phyloP scores from a whole-genome alignment of 2,797 vertebrate genomes.

The Triplophysa yarkandensis region DNA sequence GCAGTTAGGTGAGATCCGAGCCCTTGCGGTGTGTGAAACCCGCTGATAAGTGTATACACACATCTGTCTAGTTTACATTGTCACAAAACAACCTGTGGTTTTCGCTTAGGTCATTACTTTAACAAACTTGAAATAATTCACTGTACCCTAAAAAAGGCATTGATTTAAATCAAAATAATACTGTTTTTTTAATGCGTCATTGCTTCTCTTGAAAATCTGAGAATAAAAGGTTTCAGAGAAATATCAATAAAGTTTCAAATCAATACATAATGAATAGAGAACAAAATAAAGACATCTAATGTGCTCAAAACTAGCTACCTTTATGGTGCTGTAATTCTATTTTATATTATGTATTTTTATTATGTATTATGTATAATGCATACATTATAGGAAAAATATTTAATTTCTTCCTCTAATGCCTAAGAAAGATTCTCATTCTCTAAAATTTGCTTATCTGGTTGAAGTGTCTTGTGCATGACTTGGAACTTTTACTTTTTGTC shows the following conservation, averaged over 20 bases:
- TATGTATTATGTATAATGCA: background rate
- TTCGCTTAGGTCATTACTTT: background rate
- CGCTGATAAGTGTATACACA: constrained; percentile 23
- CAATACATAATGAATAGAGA: background rate
- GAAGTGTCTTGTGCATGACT: background rate
- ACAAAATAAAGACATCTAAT: background rate
- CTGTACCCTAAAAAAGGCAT: background rate
- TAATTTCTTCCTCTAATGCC: background rate
- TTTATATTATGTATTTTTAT: too few relatives aligned
- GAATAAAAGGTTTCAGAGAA: background rate
- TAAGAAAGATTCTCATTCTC: background rate
- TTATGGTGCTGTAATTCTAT: background rate
- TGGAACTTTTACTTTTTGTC: constrained; percentile 78
- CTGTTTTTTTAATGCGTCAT: background rate
- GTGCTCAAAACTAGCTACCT: background rate
- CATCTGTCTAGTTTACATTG: constrained; percentile 43
- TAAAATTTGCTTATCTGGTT: background rate
- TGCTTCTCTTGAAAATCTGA: background rate
- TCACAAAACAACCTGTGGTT: background rate
- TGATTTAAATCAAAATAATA: background rate
- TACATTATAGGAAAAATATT: background rate
- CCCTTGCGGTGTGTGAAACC: constrained; percentile 8
- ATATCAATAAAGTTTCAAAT: background rate
- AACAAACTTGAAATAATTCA: background rate
- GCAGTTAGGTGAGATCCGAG: constrained; percentile 13